Base-by-base conservation (phyloP, 1,140 invertebrate species). In the Penaeus vannamei region DNA sequence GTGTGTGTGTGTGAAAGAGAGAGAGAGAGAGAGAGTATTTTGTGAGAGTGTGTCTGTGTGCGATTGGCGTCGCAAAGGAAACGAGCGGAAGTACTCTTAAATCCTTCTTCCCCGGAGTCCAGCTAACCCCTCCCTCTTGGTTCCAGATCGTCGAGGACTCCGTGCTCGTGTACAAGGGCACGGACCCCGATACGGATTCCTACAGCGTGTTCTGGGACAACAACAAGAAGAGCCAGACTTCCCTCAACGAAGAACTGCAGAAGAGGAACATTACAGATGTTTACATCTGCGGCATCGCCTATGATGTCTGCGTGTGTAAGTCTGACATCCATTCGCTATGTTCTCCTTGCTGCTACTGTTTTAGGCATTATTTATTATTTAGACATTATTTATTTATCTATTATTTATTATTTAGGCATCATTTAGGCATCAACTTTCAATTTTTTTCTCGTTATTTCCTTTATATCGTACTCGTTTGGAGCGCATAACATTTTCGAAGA, bases 201-300 rank as follows among this genome's bases (percentile, higher is more conserved):
- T 99, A 99, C 93, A 99, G 98, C 0, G 98, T 98, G 23, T 99
- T 99, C 94, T 98, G 97, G 96, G 98, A 99, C 93, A 99, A 99
- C 93, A 96, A 97, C 92, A 97, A 97, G 93, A 93, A 97, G 53
- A 96, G 96, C 2, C 95, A 98, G 92, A 99, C 98, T 8, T 96
- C 96, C 29, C 93, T 99, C n/a, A 95, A 95, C 89, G 94, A 95
- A 2, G 96, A 98, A 92, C 94, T 99, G 62, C 95, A 95, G 69
- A 94, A 95, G 92, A 95, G 96, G 91, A 95, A 95, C 64, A 96
- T 97, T 20, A 98, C 98, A 12, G 98, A 99, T 93, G 96, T 99
- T 87, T 99, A 97, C 93, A 96, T 99, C 22, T 99, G 98, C 93
- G 98, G 98, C 0, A 93, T 99, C 69, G 98, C 98, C 0, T 98